phyloP scores from a whole-genome alignment of 2,888 invertebrate species.

The Heliothis peltigera region DNA sequence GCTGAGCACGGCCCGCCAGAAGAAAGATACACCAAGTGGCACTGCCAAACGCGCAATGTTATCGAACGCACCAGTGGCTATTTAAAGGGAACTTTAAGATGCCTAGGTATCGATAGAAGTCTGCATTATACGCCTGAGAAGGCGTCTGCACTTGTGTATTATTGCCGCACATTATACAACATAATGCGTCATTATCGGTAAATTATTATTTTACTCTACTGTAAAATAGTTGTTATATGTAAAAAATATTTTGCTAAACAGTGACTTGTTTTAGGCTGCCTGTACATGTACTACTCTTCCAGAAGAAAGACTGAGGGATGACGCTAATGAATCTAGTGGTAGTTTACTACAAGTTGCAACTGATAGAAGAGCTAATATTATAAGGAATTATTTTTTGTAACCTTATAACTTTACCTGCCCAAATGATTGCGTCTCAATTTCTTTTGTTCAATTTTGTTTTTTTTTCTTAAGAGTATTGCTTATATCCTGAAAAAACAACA shows the following conservation, averaged over 20 bases:
- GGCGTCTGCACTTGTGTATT: neutral
- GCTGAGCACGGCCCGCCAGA: neutral
- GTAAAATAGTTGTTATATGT: neutral
- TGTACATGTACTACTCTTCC: neutral
- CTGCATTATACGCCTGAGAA: too few relatives aligned
- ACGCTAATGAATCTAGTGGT: neutral
- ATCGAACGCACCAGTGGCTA: too few relatives aligned
- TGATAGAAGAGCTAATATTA: neutral
- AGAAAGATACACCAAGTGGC: too few relatives aligned
- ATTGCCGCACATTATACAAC: neutral
- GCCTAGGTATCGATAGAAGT: too few relatives aligned
- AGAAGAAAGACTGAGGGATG: neutral
- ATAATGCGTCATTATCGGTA: conserved; percentile 9
- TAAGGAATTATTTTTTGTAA: too few relatives aligned
- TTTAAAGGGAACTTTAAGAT: too few relatives aligned
- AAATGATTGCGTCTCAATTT: too few relatives aligned
- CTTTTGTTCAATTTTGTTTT: too few relatives aligned
- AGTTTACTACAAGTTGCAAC: neutral
- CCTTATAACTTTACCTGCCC: too few relatives aligned
- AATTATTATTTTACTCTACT: neutral
- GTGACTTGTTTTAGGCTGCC: conserved; percentile 3
- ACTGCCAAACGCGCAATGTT: too few relatives aligned
- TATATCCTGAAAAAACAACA: too few relatives aligned
- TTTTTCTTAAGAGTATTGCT: too few relatives aligned
- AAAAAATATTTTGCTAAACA: neutral